Evolutionary conservation across 2,797 vertebrate genomes (phyloP).

Genomic region (Tragopan temminckii): DNA sequence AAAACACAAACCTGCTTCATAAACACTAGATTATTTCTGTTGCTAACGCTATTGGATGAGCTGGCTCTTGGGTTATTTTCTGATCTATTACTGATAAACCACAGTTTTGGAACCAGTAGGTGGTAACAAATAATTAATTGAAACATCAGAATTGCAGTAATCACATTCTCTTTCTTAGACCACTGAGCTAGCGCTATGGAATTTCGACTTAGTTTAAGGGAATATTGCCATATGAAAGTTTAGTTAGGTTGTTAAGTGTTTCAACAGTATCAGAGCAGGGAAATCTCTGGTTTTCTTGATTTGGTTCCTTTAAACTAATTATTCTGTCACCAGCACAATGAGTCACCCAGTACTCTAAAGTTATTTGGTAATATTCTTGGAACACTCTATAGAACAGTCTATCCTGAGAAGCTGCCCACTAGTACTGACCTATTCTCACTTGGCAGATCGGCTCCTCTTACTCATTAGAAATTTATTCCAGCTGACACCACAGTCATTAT

Average conservation of each 20-base stretch:
- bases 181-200: not conserved
- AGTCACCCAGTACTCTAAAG: not conserved
- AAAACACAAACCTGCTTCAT: not conserved
- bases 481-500: not conserved
- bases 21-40: not conserved
- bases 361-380: conserved; percentile 21
- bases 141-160: not conserved
- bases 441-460: not conserved
- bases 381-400: not conserved
- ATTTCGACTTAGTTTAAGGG: not conserved
- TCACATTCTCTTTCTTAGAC: not conserved
- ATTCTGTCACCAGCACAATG: not conserved
- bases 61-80: not conserved
- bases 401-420: conserved; percentile 5
- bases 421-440: not conserved
- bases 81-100: not conserved
- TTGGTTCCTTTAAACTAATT: not conserved
- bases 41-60: not conserved
- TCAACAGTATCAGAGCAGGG: not conserved
- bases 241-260: not conserved
- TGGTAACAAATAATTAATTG: not conserved
- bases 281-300: not conserved
- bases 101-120: not conserved
- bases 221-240: not conserved
- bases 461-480: not conserved